These are phyloP conservation scores for Agrotis puta DNA, from an alignment of 2,888 invertebrate genomes.

Conservation along the genomic window DNA sequence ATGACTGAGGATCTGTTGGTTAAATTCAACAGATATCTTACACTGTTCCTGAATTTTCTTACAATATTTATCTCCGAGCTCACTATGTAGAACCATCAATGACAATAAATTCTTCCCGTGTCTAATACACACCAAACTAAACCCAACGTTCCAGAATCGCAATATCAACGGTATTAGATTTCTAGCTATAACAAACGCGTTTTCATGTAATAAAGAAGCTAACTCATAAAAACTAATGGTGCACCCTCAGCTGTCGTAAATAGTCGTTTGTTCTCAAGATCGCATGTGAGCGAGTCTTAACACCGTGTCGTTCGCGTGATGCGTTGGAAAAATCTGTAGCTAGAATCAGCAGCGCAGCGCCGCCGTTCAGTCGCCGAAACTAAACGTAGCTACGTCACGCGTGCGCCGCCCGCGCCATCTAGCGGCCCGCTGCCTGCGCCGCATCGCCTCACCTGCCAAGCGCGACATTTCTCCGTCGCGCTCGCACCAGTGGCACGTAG, in stretches of 20 bases:
- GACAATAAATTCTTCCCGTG: constrained; percentile 16
- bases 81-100: not conserved
- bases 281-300: constrained; percentile 81
- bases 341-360: constrained; percentile 89
- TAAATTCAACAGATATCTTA: not conserved
- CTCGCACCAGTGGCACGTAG: constrained; percentile 89
- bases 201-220: constrained; percentile 62
- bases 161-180: constrained; percentile 53
- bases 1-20: too few relatives aligned
- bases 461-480: constrained; percentile 87
- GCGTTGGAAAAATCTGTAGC: constrained; percentile 90
- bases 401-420: constrained; percentile 83
- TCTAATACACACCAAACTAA: constrained; percentile 33
- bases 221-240: constrained; percentile 63
- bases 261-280: constrained; percentile 63
- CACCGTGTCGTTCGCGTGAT: constrained; percentile 82
- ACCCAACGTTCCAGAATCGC: constrained; percentile 32
- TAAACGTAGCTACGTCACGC: constrained; percentile 84
- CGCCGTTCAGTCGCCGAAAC: constrained; percentile 88
- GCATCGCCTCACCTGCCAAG: constrained; percentile 80
- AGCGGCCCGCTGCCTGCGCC: constrained; percentile 68
- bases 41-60: not conserved
- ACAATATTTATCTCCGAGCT: not conserved
- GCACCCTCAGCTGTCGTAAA: constrained; percentile 62
- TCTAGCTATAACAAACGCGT: constrained; percentile 46